Evolutionary conservation across 2,888 invertebrate species (phyloP), one percentile per base, ranked within the genome.

Genomic region (Cephonodes hylas): DNA sequence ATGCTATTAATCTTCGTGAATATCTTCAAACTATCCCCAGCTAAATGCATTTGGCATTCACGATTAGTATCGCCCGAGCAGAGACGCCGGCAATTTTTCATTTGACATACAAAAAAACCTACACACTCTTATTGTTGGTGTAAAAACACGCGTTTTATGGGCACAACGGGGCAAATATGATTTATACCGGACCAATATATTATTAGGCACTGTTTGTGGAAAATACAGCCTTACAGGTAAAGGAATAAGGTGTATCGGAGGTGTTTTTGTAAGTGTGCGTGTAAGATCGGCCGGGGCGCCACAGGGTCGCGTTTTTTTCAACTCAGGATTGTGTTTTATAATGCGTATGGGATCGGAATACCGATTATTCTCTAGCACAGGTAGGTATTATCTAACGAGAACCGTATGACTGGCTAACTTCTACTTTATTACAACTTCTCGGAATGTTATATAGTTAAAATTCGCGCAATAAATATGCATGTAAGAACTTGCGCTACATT

Each of bases 111-210:
- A 72, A 75, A 75, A 73, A 72, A 70, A 74, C 74, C 75, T 81
- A 84, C 83, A 85, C 84, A 88, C 84, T 78, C 80, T 79, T 83
- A 85, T 85, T 80, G 80, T 81, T 80, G 77, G 87, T 89, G 87
- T 89, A 87, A 88, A 88, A 89, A 89, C 87, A 86, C 79, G 76
- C 82, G 84, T 89, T 85, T 84, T 74, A 80, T 76, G 81, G 82
- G 79, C 78, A 79, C 79, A 74, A 79, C 77, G 80, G 79, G 78
- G 83, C 83, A 82, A 84, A 88, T 87, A 90, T 91, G 91, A 91
- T 91, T 90, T 90, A 91, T 89, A 75, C 74, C 68, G 59, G 58
- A 64, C 69, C 76, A 63, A 74, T 10, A 20, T 53, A 67, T 42
- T 62, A 68, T 62, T 56, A 62, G 42, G 60, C 65, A 22, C 38